Base-by-base conservation (phyloP, 2,888 invertebrate species). In the Mesochorus sp. region DNA sequence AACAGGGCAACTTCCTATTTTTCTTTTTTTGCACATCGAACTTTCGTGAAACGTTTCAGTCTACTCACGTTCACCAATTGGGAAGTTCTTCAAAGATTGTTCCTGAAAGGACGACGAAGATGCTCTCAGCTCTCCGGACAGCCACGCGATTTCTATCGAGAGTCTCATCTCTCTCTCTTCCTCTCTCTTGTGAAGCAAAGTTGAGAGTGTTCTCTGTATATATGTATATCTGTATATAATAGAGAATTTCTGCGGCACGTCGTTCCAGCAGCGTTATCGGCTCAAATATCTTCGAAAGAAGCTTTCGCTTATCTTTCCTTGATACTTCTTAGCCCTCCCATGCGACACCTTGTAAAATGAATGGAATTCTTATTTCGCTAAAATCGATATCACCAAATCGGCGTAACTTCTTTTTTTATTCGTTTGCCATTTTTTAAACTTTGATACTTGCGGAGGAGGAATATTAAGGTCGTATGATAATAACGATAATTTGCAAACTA, bases 11-110 rank as follows among this genome's bases (percentile, higher is more conserved):
- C 59, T 73, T 78, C 74, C 37, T n/a, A 24, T 53, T 42, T 31
- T 64, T 55, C 34, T 64, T 26, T 28, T 19, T 31, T 17, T 8
- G 8, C 10, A 4, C 59, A 61, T 14, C 34, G 34, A 78, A 78
- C 73, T 78, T 73, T 78, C 14, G 42, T 57, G 53, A 64, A 74
- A 70, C 64, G 64, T 74, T 74, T 28, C 66, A 78, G 74, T 78
- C 78, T 53, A 53, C 78, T 78, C 78, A 78, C 78, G 78, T 78
- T 6, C 74, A 28, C 70, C 78, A 71, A 78, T 78, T 74, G 78
- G 74, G 66, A 78, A 78, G 74, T 78, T 78, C 78, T 66, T 78
- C 78, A 68, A 74, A 78, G 78, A 78, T 74, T 78, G 74, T 78
- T 78, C 74, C 59, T 44, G 64, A 64, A 67, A 67, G 62, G 19